These are phyloP conservation scores for Habroteleia sp. DNA, from an alignment of 2,888 invertebrate species.

Conservation along the genomic window DNA sequence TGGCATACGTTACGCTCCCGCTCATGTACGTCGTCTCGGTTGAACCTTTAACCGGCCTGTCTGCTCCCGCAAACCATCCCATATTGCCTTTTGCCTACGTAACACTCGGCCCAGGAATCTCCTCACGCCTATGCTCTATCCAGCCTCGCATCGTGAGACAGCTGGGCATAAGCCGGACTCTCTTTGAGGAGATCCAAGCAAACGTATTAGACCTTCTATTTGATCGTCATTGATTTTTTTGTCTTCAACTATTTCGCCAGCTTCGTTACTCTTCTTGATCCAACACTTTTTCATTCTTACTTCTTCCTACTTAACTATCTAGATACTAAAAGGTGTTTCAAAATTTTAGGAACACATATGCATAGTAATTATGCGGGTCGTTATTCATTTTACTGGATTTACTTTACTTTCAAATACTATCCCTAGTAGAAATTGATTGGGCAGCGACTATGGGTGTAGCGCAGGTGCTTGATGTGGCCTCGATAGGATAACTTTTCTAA, in stretches of 20 bases:
- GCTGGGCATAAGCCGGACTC: constrained; percentile 25
- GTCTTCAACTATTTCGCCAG: not conserved
- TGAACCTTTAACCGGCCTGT: constrained; percentile 69
- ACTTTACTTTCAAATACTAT: too few relatives aligned
- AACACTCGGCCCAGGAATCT: constrained; percentile 66
- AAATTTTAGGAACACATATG: too few relatives aligned
- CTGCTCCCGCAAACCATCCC: constrained; percentile 70
- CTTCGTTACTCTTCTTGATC: too few relatives aligned
- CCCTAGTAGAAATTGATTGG: too few relatives aligned
- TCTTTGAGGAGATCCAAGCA: constrained; percentile 5
- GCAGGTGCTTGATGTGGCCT: too few relatives aligned
- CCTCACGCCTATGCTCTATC: constrained; percentile 58
- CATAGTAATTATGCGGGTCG: too few relatives aligned
- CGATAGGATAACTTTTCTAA: too few relatives aligned
- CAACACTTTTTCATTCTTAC: not conserved
- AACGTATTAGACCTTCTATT: constrained; percentile 30
- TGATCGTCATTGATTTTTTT: constrained; percentile 18
- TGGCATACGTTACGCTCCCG: constrained; percentile 69
- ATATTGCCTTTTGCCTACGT: constrained; percentile 65
- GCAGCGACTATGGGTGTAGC: too few relatives aligned
- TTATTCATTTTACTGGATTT: too few relatives aligned
- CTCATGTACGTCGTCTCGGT: constrained; percentile 70
- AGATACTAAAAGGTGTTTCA: too few relatives aligned
- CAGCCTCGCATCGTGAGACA: constrained; percentile 56
- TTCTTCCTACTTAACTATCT: too few relatives aligned